Percentiles rank a stretch among this genome's conserved stretches.
phyloP scores from a whole-genome alignment of 2,888 invertebrate species.

The Tridacna gigas region DNA sequence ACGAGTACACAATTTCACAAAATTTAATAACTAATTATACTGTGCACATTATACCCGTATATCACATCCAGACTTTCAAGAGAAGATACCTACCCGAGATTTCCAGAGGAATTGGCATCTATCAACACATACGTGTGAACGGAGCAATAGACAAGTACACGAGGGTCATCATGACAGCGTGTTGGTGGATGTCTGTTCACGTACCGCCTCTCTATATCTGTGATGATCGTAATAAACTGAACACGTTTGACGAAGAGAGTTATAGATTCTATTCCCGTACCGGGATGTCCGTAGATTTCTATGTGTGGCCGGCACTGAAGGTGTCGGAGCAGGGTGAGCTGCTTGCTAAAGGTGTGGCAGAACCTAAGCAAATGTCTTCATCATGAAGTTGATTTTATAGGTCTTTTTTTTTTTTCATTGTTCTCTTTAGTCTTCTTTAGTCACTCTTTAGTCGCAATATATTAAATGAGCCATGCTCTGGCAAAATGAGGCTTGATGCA shows the following conservation, averaged over 20 bases:
- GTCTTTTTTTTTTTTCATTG: background rate
- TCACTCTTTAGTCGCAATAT: background rate
- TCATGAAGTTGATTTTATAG: background rate
- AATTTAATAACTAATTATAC: too few relatives aligned
- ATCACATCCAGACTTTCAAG: constrained; percentile 32
- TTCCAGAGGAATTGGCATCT: constrained; percentile 47
- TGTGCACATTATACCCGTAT: too few relatives aligned
- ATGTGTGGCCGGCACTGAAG: constrained; percentile 47
- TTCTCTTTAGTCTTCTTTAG: background rate
- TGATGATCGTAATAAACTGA: constrained; percentile 36
- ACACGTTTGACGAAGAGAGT: constrained; percentile 25
- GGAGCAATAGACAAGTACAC: constrained; percentile 44
- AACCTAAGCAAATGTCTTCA: constrained; percentile 18
- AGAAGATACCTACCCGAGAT: constrained; percentile 53
- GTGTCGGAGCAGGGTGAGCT: constrained; percentile 37
- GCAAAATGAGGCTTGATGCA: too few relatives aligned
- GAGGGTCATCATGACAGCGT: constrained; percentile 36
- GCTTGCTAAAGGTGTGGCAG: constrained; percentile 47
- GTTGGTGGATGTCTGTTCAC: constrained; percentile 50
- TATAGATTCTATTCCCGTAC: constrained; percentile 34
- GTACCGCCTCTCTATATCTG: constrained; percentile 41
- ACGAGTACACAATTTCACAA: too few relatives aligned
- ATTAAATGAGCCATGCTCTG: too few relatives aligned
- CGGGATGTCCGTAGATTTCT: constrained; percentile 47
- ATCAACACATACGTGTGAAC: constrained; percentile 42